Evolutionary conservation across 2,888 invertebrate genomes (phyloP).

Genomic region (Alentia gelatinosa): DNA sequence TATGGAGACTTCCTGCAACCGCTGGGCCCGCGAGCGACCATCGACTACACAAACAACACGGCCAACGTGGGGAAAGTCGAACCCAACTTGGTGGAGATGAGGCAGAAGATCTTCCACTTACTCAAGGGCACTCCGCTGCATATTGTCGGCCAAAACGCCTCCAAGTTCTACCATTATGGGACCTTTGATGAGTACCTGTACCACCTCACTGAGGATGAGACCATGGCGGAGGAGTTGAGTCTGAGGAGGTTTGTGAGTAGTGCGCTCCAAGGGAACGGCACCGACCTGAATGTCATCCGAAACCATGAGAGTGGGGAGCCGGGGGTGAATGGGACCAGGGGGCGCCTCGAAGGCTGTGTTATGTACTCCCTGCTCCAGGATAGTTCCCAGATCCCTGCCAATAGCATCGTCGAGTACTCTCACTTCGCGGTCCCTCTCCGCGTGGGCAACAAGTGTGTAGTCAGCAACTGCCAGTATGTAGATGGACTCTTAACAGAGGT

Average conservation of each 20-base stretch:
- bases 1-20: constrained; percentile 82
- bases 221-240: constrained; percentile 70
- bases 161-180: constrained; percentile 81
- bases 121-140: constrained; percentile 74
- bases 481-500: constrained; percentile 54
- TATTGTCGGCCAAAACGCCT: constrained; percentile 78
- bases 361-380: constrained; percentile 75
- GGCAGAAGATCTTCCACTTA: constrained; percentile 74
- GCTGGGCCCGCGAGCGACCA: constrained; percentile 75
- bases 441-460: constrained; percentile 74
- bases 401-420: constrained; percentile 79
- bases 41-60: constrained; percentile 74
- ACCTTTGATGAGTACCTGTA: constrained; percentile 79
- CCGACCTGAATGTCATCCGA: neutral
- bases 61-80: constrained; percentile 73
- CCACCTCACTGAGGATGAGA: constrained; percentile 73
- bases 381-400: constrained; percentile 66
- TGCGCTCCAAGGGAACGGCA: neutral
- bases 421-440: constrained; percentile 74
- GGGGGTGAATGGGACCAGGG: constrained; percentile 43
- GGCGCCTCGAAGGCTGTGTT: constrained; percentile 70
- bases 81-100: constrained; percentile 69
- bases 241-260: constrained; percentile 72
- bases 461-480: constrained; percentile 78
- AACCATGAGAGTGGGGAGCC: neutral